Conservation (phyloP, 2,888 invertebrate genomes). For the Muschampia plurimacula region DNA sequence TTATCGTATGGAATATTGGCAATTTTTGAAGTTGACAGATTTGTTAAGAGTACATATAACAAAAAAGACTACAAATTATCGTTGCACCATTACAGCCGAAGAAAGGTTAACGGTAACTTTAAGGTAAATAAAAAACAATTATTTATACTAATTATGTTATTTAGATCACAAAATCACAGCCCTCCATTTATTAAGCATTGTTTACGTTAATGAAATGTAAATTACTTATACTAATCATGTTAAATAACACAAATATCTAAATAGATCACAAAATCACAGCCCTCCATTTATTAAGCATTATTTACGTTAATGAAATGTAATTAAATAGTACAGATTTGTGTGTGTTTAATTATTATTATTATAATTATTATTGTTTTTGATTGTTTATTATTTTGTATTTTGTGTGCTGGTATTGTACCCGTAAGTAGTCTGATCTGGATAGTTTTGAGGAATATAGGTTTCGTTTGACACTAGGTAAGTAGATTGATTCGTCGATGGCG, state of each 20-base stretch:
- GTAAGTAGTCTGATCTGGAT: constrained; percentile 4
- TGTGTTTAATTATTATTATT: constrained; percentile 4
- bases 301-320: background rate
- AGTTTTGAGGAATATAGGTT: constrained; percentile 4
- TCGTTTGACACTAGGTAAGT: constrained; percentile 4
- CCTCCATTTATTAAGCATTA: background rate
- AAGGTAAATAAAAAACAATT: constrained; percentile 7
- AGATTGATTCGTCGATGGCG: constrained; percentile 4
- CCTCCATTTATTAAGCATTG: background rate
- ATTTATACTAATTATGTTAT: constrained; percentile 3
- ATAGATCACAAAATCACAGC: constrained; percentile 3
- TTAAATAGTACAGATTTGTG: constrained; percentile 4
- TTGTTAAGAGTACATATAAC: constrained; percentile 8
- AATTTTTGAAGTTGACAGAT: background rate
- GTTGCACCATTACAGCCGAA: constrained; percentile 7
- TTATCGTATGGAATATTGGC: constrained; percentile 12
- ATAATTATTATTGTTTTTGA: constrained; percentile 4
- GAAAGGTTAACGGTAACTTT: constrained; percentile 7
- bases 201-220: background rate
- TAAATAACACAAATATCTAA: background rate
- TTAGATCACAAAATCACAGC: constrained; percentile 3
- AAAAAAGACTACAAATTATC: constrained; percentile 8
- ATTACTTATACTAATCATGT: too few relatives aligned
- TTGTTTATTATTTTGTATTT: constrained; percentile 4
- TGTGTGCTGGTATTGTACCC: constrained; percentile 4